Evolutionary conservation across 2,113 vertebrate genomes (phyloP).

Genomic region (Oreamnos americanus): DNA sequence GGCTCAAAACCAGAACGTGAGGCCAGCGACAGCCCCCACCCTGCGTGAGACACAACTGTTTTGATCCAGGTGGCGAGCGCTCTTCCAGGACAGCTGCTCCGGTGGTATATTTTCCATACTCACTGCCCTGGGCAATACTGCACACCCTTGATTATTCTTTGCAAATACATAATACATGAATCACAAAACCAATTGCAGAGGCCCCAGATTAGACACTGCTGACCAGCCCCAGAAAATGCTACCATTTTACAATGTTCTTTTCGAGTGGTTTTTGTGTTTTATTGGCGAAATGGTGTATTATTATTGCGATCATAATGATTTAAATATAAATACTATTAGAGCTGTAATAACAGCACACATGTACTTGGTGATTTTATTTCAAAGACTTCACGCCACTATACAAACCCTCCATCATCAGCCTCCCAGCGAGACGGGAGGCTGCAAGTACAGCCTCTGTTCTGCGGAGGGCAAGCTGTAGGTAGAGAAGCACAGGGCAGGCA

Average conservation of each 20-base stretch:
- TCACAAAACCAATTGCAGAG: neutral
- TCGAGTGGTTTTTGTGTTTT: neutral
- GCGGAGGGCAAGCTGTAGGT: accelerated
- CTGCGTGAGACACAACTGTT: neutral
- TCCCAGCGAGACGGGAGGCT: neutral
- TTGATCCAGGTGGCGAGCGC: accelerated
- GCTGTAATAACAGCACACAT: neutral
- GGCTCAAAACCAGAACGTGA: neutral
- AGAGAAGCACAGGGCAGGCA: accelerated
- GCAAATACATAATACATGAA: neutral
- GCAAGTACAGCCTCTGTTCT: accelerated
- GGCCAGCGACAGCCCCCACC: neutral
- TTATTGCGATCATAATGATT: conserved; percentile 28
- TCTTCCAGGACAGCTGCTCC: neutral
- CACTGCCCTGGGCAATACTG: neutral
- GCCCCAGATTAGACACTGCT: neutral
- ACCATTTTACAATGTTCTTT: neutral
- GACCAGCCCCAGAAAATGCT: neutral
- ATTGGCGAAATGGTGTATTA: conserved; percentile 1
- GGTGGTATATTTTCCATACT: neutral
- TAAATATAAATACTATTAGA: conserved; percentile 30
- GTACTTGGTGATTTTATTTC: neutral
- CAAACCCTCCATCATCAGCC: neutral
- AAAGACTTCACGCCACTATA: neutral
- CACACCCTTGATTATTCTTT: neutral